These are phyloP conservation scores for Peromyscus attwateri DNA, from an alignment of 2,797 vertebrate genomes.

Conservation along the genomic window DNA sequence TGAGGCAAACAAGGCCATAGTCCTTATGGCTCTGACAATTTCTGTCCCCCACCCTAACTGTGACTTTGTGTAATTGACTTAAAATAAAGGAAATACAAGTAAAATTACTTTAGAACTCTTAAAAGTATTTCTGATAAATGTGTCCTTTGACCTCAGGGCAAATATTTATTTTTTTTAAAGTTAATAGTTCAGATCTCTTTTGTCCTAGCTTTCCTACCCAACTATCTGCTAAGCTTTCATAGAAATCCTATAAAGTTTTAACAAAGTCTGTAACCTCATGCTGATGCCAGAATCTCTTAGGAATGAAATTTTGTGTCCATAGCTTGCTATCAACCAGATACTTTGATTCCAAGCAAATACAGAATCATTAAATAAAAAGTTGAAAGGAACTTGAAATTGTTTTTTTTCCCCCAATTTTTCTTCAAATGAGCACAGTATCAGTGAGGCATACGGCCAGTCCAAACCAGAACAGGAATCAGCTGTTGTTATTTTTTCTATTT, in stretches of 20 bases:
- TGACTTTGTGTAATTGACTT: neutral
- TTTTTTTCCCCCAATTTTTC: neutral
- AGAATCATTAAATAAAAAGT: constrained; percentile 43
- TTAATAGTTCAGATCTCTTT: constrained; percentile 23
- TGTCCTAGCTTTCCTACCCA: neutral
- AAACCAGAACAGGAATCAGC: neutral
- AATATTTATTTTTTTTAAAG: neutral
- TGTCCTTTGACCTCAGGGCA: neutral
- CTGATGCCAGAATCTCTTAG: neutral
- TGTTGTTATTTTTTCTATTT: neutral
- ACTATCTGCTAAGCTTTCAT: neutral
- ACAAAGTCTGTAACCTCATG: neutral
- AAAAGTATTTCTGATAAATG: neutral
- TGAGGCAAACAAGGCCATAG: neutral
- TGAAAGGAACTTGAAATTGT: neutral
- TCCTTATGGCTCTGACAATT: neutral
- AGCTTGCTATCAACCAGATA: neutral
- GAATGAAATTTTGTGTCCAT: neutral
- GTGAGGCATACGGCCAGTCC: neutral
- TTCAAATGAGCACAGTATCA: neutral
- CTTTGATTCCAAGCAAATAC: neutral
- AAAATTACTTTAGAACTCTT: neutral
- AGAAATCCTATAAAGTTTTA: neutral
- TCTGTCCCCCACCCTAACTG: neutral
- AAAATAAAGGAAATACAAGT: neutral